phyloP scores from a whole-genome alignment of 2,888 invertebrate species.

The Leptura quadrifasciata region DNA sequence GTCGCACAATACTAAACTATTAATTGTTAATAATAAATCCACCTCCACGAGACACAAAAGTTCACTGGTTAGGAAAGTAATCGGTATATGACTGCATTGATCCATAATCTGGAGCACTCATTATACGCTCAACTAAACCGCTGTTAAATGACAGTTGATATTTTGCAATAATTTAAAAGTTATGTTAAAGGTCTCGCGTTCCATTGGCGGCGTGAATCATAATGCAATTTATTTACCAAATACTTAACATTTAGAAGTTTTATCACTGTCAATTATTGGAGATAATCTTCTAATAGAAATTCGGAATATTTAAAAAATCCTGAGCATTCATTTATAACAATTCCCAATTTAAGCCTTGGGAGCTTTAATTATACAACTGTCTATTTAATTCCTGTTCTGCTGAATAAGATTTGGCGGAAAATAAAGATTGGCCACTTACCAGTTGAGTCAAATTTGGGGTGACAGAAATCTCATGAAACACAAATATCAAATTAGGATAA shows the following conservation, averaged over 20 bases:
- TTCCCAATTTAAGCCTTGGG: too few species aligned
- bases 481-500: too few species aligned
- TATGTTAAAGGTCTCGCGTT: constrained; percentile 22
- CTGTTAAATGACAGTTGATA: constrained; percentile 55
- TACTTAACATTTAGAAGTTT: background rate
- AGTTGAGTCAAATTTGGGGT: too few species aligned
- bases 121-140: constrained; percentile 53
- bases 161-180: constrained; percentile 52
- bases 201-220: background rate
- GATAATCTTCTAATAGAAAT: background rate
- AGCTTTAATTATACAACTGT: too few species aligned
- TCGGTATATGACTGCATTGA: constrained; percentile 34
- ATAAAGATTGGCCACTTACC: too few species aligned
- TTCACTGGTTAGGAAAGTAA: constrained; percentile 44
- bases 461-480: too few species aligned
- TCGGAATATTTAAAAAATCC: too few species aligned
- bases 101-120: constrained; percentile 54
- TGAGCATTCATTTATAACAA: too few species aligned
- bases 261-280: background rate
- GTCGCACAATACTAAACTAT: constrained; percentile 43
- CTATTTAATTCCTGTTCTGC: too few species aligned
- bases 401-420: too few species aligned
- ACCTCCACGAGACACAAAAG: constrained; percentile 47
- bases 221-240: background rate
- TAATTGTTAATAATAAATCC: constrained; percentile 51